Conservation (phyloP, 2,797 vertebrate species). For the Cetoscarus ocellatus region DNA sequence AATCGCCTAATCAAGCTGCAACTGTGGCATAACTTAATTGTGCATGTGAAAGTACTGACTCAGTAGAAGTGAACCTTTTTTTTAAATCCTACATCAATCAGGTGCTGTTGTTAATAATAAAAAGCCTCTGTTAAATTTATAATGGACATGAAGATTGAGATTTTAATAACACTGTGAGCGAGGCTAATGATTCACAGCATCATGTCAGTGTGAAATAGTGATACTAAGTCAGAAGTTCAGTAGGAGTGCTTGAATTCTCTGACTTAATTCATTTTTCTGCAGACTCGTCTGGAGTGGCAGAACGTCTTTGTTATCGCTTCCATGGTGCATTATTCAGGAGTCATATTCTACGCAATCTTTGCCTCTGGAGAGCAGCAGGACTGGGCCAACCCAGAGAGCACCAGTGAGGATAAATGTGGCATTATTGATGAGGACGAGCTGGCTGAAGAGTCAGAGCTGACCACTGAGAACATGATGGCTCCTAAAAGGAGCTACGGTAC, state of each 20-base stretch:
- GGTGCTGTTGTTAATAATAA: background rate
- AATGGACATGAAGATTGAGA: conserved; percentile 18
- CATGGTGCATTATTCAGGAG: conserved; percentile 96
- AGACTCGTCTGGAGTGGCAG: conserved; percentile 99
- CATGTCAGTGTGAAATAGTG: background rate
- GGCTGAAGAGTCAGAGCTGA: conserved; percentile 93
- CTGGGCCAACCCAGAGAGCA: conserved; percentile 95
- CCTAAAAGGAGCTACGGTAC: conserved; percentile 91
- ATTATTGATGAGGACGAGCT: conserved; percentile 95
- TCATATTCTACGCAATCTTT: conserved; percentile 97
- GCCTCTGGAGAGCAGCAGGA: conserved; percentile 98
- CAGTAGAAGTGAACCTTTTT: no score
- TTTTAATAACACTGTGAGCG: conserved; percentile 12
- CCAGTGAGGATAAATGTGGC: conserved; percentile 93
- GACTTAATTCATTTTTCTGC: conserved; percentile 49
- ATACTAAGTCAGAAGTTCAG: conserved; percentile 17
- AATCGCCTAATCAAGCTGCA: no score
- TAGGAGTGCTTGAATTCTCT: conserved; percentile 27
- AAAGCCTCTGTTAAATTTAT: conserved; percentile 28
- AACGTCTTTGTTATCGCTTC: conserved; percentile 96
- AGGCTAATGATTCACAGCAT: conserved; percentile 27
- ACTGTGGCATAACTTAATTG: no score
- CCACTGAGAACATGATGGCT: conserved; percentile 80
- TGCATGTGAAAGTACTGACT: no score
- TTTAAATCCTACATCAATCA: no score